Evolutionary conservation across 1,140 invertebrate species (phyloP).

Genomic region (Eurosta solidaginis): DNA sequence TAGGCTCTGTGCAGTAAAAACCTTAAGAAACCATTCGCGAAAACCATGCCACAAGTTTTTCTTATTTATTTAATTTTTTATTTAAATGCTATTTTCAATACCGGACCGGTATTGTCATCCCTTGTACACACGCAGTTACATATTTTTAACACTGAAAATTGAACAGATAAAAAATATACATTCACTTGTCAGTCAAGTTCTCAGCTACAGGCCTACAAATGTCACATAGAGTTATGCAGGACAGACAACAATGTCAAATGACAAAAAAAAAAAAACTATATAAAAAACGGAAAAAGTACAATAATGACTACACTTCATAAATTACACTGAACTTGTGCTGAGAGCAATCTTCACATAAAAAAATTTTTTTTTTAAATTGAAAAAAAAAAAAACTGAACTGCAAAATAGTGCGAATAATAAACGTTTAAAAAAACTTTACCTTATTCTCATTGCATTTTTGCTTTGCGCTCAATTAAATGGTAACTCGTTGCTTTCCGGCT

Average conservation of each 20-base stretch:
- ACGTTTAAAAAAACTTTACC: background rate
- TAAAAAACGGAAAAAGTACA: background rate
- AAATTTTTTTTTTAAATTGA: background rate
- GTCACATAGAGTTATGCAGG: background rate
- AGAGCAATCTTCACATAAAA: background rate
- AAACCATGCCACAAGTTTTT: slow-evolving; percentile 1
- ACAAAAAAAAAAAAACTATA: background rate
- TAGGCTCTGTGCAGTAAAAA: too few species aligned
- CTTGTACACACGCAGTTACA: background rate
- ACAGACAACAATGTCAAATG: background rate
- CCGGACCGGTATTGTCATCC: too few species aligned
- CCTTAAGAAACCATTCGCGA: background rate
- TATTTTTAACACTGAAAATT: background rate
- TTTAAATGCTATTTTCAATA: too few species aligned
- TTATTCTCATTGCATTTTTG: slow-evolving; percentile 6
- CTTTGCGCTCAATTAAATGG: slow-evolving; percentile 25
- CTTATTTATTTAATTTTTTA: too few species aligned
- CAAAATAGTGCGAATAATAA: background rate
- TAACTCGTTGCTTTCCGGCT: slow-evolving; percentile 24
- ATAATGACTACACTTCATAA: slow-evolving; percentile 1
- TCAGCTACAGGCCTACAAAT: slow-evolving; percentile 2
- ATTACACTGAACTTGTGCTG: background rate
- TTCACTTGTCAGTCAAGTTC: slow-evolving; percentile 19
- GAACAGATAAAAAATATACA: background rate
- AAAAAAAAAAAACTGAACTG: background rate